Conservation (phyloP, 2,888 invertebrate genomes). For the Disparrhopalites patrizii region DNA sequence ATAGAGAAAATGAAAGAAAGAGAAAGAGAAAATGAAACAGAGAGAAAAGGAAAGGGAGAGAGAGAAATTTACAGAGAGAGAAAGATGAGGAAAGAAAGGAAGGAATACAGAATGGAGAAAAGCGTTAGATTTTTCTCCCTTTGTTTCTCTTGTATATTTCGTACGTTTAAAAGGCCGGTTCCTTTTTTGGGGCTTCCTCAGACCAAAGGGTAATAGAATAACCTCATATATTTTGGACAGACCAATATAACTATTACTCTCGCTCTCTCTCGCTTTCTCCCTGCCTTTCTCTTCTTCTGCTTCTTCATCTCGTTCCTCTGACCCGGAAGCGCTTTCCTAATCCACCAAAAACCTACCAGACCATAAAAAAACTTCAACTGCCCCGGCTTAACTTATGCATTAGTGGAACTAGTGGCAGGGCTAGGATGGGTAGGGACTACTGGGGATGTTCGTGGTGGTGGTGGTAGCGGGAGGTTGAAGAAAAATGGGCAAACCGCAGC, state of each 20-base stretch:
- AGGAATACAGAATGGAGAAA: slow-evolving; percentile 21
- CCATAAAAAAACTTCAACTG: slow-evolving; percentile 21
- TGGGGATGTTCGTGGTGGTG: too few relatives aligned
- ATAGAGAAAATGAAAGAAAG: slow-evolving; percentile 15
- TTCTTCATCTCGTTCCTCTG: too few relatives aligned
- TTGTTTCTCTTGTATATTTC: slow-evolving; percentile 25
- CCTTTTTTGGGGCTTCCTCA: slow-evolving; percentile 22
- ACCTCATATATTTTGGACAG: slow-evolving; percentile 22
- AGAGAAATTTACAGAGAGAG: neutral
- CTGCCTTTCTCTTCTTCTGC: too few relatives aligned
- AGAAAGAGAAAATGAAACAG: too few relatives aligned
- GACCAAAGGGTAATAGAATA: slow-evolving; percentile 18
- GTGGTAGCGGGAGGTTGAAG: too few relatives aligned
- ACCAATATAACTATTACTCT: slow-evolving; percentile 22
- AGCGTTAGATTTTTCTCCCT: slow-evolving; percentile 25
- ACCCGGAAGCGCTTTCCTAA: slow-evolving; percentile 26
- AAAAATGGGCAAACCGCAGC: neutral
- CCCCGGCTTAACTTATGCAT: neutral
- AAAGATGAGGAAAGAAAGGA: neutral
- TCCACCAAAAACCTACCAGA: slow-evolving; percentile 13
- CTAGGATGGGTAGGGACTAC: too few relatives aligned
- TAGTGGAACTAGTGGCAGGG: too few relatives aligned
- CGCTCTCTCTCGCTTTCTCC: too few relatives aligned
- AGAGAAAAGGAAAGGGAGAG: neutral
- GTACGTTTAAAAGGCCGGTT: too few relatives aligned